phyloP scores from a whole-genome alignment of 2,888 invertebrate genomes.

The Aleiodes testaceus region DNA sequence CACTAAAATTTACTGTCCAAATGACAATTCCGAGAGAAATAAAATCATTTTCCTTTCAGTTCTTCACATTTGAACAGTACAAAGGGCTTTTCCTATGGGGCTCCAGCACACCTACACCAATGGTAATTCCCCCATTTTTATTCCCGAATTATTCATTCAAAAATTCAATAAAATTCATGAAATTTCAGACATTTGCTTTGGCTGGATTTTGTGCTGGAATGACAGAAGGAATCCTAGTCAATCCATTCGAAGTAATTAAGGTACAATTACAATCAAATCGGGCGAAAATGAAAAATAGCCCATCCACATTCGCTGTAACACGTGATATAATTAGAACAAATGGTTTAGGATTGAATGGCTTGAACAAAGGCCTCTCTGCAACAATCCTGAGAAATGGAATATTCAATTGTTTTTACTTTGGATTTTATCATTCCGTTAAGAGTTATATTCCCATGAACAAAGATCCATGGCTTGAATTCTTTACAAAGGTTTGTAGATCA shows the following conservation, averaged over 20 bases:
- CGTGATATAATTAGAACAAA: conserved; percentile 83
- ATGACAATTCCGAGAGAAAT: too few relatives aligned
- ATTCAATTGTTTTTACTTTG: conserved; percentile 96
- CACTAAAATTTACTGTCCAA: neutral
- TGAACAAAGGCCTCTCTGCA: conserved; percentile 91
- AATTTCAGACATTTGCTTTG: conserved; percentile 85
- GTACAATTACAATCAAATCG: conserved; percentile 89
- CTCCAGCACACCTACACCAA: conserved; percentile 81
- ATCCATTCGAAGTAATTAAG: conserved; percentile 97
- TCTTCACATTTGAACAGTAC: conserved; percentile 95
- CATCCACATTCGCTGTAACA: conserved; percentile 87
- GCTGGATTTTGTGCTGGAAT: conserved; percentile 92
- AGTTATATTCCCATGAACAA: conserved; percentile 80
- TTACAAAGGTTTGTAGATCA: conserved; percentile 76
- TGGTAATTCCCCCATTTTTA: conserved; percentile 75
- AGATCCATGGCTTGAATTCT: conserved; percentile 82
- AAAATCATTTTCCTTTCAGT: conserved; percentile 73
- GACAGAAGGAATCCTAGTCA: conserved; percentile 93
- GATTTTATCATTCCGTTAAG: conserved; percentile 94
- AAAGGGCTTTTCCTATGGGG: conserved; percentile 90
- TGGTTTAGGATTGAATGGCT: conserved; percentile 86
- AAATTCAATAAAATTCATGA: conserved; percentile 5
- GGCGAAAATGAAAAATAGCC: conserved; percentile 77
- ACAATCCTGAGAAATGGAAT: conserved; percentile 92
- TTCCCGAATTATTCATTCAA: neutral